Conservation (phyloP, 1,140 invertebrate species). For the Telenomus remus region DNA sequence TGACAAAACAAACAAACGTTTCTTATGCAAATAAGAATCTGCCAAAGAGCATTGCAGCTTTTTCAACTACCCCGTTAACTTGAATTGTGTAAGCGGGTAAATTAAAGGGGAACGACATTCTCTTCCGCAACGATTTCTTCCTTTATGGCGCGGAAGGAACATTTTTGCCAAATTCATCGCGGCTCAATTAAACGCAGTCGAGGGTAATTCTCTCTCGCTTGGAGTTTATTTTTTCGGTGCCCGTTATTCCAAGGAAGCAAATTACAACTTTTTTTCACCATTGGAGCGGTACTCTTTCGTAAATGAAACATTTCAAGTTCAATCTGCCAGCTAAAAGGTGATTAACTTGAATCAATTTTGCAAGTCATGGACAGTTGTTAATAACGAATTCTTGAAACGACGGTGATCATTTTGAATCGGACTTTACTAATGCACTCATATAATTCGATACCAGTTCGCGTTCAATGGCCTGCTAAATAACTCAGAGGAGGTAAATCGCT, state of each 20-base stretch:
- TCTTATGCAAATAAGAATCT: constrained; percentile 12
- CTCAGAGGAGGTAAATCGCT: constrained; percentile 57
- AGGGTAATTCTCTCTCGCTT: no score
- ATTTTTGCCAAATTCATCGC: neutral
- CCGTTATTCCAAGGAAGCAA: no score
- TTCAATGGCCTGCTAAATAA: constrained; percentile 54
- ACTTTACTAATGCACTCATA: constrained; percentile 4
- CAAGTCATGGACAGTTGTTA: neutral
- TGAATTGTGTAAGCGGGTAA: constrained; percentile 3
- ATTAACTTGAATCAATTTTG: no score
- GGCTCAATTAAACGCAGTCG: no score
- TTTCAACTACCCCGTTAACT: neutral
- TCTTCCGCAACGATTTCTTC: neutral
- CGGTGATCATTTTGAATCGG: constrained; percentile 14
- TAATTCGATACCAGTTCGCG: constrained; percentile 25
- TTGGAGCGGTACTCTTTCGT: no score
- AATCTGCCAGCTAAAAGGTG: no score
- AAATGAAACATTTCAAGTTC: no score
- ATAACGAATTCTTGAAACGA: neutral
- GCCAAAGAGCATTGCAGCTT: constrained; percentile 1
- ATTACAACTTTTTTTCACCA: no score
- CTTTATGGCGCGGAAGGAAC: neutral
- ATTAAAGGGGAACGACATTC: constrained; percentile 11
- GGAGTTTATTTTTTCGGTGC: no score
- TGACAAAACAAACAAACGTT: constrained; percentile 15